Percentiles rank a stretch among this genome's conserved stretches.
phyloP scores from a whole-genome alignment of 1,140 invertebrate species.

The Pachypeltis micranthus region DNA sequence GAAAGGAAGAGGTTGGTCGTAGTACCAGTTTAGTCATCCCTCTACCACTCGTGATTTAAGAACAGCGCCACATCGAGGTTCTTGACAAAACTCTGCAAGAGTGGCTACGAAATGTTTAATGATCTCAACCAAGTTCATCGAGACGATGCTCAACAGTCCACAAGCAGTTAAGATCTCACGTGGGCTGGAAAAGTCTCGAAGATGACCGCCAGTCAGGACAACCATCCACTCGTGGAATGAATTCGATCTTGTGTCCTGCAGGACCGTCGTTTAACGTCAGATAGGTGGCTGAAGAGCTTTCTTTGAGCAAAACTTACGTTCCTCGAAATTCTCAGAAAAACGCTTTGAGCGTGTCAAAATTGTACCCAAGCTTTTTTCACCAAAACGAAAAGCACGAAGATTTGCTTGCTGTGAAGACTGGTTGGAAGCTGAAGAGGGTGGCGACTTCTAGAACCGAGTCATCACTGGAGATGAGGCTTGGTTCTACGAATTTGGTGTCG shows the following conservation, averaged over 20 bases:
- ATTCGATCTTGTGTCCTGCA: constrained; percentile 21
- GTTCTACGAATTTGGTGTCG: constrained; percentile 9
- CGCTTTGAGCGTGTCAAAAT: constrained; percentile 17
- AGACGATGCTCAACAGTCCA: constrained; percentile 21
- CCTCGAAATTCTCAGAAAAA: constrained; percentile 21
- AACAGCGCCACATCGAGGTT: no score
- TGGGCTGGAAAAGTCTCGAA: constrained; percentile 20
- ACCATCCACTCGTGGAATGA: constrained; percentile 28
- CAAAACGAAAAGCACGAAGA: constrained; percentile 19
- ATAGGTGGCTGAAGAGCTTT: constrained; percentile 19
- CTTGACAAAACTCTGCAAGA: no score
- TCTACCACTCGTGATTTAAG: no score
- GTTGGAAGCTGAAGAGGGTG: constrained; percentile 6
- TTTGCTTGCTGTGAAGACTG: constrained; percentile 18
- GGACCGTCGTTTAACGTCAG: constrained; percentile 25
- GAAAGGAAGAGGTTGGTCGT: no score
- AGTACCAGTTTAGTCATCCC: no score
- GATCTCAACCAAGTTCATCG: no score
- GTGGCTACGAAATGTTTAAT: no score
- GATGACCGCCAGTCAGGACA: constrained; percentile 20
- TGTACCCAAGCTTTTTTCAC: constrained; percentile 11
- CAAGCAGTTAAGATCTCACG: constrained; percentile 15
- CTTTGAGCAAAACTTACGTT: constrained; percentile 16
- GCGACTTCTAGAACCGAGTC: constrained; percentile 14
- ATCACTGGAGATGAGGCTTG: constrained; percentile 23